Evolutionary conservation across 2,888 invertebrate species (phyloP).

Genomic region (Cremastobaeus sp.): DNA sequence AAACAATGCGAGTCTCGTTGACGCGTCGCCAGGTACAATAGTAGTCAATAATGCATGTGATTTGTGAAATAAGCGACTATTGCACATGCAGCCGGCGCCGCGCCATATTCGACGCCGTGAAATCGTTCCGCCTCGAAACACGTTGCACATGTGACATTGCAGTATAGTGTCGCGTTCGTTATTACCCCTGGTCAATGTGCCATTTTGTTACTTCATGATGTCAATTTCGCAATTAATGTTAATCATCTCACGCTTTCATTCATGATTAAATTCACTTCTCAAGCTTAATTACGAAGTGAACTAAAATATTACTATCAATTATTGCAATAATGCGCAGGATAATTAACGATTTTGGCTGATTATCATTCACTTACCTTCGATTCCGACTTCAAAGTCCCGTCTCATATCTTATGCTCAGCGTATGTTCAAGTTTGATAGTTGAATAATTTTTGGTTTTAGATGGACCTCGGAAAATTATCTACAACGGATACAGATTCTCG

Average conservation of each 20-base stretch:
- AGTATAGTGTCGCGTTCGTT: slow-evolving; percentile 57
- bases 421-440: no score
- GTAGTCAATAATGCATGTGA: slow-evolving; percentile 75
- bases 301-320: no score
- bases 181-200: slow-evolving; percentile 58
- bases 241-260: slow-evolving; percentile 42
- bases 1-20: slow-evolving; percentile 70
- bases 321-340: neutral
- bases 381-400: no score
- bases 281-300: slow-evolving; percentile 19
- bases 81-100: slow-evolving; percentile 77
- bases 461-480: no score
- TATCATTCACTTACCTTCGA: no score
- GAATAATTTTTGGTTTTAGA: no score
- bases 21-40: slow-evolving; percentile 72
- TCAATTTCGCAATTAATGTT: slow-evolving; percentile 48
- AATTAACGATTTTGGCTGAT: no score
- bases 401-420: no score
- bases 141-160: slow-evolving; percentile 69
- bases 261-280: slow-evolving; percentile 27
- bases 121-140: slow-evolving; percentile 75
- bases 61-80: slow-evolving; percentile 74
- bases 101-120: slow-evolving; percentile 71
- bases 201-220: slow-evolving; percentile 52
- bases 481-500: no score